Evolutionary conservation across 2,797 vertebrate species (phyloP).

Genomic region (Oryzias dopingdopingensis): DNA sequence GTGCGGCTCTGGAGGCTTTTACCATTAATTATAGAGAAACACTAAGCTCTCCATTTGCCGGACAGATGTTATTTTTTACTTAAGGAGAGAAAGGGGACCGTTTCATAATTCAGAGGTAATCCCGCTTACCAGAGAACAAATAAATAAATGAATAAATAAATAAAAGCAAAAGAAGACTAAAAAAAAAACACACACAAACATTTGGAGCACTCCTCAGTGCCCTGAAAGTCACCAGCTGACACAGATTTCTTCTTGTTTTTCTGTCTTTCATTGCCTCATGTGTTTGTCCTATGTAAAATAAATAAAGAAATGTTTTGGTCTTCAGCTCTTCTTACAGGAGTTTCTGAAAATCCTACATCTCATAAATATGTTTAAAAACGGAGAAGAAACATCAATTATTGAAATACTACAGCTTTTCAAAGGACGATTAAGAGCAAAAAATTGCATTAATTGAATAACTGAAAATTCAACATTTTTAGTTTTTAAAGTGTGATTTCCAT

Average conservation of each 20-base stretch:
- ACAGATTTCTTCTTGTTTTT: conserved; percentile 33
- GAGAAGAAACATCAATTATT: no score
- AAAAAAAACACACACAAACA: conserved; percentile 59
- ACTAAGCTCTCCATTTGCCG: conserved; percentile 82
- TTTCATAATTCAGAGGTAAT: conserved; percentile 81
- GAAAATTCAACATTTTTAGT: no score
- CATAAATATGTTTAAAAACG: no score
- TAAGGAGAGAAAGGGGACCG: conserved; percentile 77
- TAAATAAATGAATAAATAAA: conserved; percentile 79
- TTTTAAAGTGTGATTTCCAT: no score
- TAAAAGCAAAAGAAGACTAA: conserved; percentile 55
- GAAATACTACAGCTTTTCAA: no score
- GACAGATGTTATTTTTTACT: conserved; percentile 84
- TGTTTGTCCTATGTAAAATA: no score
- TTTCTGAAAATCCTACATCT: no score
- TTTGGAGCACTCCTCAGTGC: conserved; percentile 30
- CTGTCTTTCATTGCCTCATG: neutral
- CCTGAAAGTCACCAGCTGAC: conserved; percentile 32
- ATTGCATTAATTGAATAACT: no score
- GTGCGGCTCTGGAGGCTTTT: conserved; percentile 81
- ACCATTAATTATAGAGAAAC: conserved; percentile 84
- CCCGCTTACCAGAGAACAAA: conserved; percentile 69
- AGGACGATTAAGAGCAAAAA: no score
- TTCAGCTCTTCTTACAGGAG: no score
- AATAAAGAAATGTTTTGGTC: no score